Conservation (phyloP, 2,797 vertebrate genomes). For the Rhinophrynus dorsalis region DNA sequence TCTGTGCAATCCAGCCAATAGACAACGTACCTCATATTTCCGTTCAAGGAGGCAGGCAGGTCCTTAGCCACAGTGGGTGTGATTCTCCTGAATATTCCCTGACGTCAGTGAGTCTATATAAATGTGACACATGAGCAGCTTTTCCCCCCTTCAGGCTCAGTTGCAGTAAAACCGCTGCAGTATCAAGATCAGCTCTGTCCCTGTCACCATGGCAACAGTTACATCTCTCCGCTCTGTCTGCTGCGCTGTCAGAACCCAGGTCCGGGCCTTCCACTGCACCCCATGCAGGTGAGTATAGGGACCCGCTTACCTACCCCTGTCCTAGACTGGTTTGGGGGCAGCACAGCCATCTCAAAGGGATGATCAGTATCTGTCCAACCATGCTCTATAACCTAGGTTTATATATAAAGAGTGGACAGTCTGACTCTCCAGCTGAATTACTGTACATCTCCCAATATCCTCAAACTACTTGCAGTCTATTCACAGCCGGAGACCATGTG, state of each 20-base stretch:
- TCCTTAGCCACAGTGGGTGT: slow-evolving; percentile 12
- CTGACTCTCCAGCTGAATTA: no score
- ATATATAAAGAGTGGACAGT: no score
- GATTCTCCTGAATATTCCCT: slow-evolving; percentile 16
- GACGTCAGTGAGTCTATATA: slow-evolving; percentile 29
- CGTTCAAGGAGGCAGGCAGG: not conserved
- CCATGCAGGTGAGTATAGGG: slow-evolving; percentile 71
- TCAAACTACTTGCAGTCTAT: no score
- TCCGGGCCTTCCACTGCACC: slow-evolving; percentile 74
- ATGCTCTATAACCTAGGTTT: no score
- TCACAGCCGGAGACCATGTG: no score
- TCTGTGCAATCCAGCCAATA: not conserved
- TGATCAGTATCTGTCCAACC: no score
- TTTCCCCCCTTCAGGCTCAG: not conserved
- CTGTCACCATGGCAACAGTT: slow-evolving; percentile 21
- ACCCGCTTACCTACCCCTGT: not conserved
- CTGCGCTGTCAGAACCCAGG: slow-evolving; percentile 62
- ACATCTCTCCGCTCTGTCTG: slow-evolving; percentile 72
- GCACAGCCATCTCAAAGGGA: no score
- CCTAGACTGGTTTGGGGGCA: no score
- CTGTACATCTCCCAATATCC: no score
- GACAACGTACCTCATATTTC: not conserved
- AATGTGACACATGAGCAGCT: not conserved
- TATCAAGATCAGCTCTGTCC: no score
- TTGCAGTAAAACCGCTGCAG: no score